These are phyloP conservation scores for Cynaeus angustus DNA, from an alignment of 2,888 invertebrate species.

Conservation along the genomic window DNA sequence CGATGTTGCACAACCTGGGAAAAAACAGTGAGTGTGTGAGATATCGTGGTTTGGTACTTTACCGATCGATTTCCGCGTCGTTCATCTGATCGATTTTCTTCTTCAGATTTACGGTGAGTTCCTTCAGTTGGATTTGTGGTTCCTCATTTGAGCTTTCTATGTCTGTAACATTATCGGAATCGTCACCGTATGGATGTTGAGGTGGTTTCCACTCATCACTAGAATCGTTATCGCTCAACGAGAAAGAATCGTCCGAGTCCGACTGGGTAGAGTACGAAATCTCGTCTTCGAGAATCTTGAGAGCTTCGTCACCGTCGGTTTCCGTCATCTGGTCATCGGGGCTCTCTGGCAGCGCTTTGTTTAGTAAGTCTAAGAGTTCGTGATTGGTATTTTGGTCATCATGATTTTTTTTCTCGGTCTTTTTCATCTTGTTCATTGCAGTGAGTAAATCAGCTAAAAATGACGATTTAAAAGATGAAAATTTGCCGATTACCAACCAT, in stretches of 20 bases:
- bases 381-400: constrained; percentile 18
- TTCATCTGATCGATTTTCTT: background rate
- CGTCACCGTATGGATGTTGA: background rate
- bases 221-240: background rate
- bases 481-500: background rate
- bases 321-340: constrained; percentile 6
- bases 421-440: background rate
- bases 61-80: background rate
- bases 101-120: background rate
- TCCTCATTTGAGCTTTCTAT: background rate
- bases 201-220: constrained; percentile 9
- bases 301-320: constrained; percentile 5
- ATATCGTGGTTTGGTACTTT: background rate
- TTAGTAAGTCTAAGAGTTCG: constrained; percentile 25
- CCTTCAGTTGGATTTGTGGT: background rate
- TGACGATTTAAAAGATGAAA: background rate
- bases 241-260: constrained; percentile 9
- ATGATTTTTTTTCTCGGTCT: background rate
- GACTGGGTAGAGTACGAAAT: constrained; percentile 2
- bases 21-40: background rate
- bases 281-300: constrained; percentile 17
- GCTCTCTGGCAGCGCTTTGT: constrained; percentile 1
- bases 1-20: constrained; percentile 10
- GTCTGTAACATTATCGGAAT: background rate
- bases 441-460: constrained; percentile 1